phyloP scores from a whole-genome alignment of 2,888 invertebrate species.

The Rutpela maculata region DNA sequence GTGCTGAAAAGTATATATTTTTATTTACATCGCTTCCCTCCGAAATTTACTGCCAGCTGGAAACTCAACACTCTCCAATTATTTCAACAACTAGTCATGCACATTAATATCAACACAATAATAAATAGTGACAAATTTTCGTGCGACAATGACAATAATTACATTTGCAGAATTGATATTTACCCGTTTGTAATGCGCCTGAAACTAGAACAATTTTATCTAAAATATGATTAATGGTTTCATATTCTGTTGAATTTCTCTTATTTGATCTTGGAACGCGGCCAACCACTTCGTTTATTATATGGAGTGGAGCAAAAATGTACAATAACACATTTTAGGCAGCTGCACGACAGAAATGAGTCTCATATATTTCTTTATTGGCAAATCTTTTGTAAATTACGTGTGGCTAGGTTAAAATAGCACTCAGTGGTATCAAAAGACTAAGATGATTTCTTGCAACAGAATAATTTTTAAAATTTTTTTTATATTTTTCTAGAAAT shows the following conservation, averaged over 20 bases:
- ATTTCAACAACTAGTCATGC: not conserved
- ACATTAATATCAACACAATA: constrained; percentile 1
- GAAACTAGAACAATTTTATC: constrained; percentile 24
- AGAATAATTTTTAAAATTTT: too few species aligned
- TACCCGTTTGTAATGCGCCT: not conserved
- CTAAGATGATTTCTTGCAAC: too few species aligned
- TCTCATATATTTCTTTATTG: constrained; percentile 34
- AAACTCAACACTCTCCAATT: not conserved
- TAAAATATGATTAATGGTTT: constrained; percentile 37
- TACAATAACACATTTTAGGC: constrained; percentile 31
- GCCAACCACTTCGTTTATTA: constrained; percentile 36
- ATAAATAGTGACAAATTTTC: constrained; percentile 9
- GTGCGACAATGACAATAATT: constrained; percentile 24
- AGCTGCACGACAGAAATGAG: constrained; percentile 27
- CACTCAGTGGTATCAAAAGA: not conserved
- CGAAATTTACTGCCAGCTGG: not conserved
- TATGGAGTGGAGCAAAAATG: constrained; percentile 34
- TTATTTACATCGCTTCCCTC: not conserved
- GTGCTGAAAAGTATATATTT: not conserved
- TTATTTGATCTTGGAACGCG: constrained; percentile 34
- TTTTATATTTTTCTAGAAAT: too few species aligned
- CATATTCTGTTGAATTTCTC: constrained; percentile 31
- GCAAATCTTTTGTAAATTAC: constrained; percentile 25
- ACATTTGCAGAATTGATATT: not conserved
- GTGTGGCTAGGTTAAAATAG: constrained; percentile 6